Base-by-base conservation (phyloP, 2,113 vertebrate species). In the Epinephelus fuscoguttatus region DNA sequence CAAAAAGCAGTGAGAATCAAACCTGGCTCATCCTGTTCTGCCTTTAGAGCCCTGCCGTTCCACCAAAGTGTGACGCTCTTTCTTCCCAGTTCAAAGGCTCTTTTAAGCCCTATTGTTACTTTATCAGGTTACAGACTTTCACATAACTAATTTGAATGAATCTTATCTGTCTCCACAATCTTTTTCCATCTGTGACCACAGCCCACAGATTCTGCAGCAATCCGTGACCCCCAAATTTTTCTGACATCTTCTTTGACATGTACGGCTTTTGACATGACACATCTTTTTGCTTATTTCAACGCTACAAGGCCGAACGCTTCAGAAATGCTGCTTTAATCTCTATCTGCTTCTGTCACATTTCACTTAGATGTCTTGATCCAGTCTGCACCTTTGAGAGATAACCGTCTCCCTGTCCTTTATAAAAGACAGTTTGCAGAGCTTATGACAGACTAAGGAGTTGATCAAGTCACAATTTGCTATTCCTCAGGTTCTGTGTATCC, bases 311-410 rank as follows among this genome's bases (percentile, higher is more conserved):
- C 13, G 11, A 69, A 84, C 2, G 14, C 70, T 45, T 80, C 45
- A 62, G 30, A 78, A 18, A 67, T 25, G 61, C 3, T 56, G 63
- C 68, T 80, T 72, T 77, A 19, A 57, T 52, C 59, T 45, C 57
- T 40, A 42, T 81, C 50, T 40, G 14, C n/a, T 23, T 62, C 66
- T 45, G 19, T 69, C 67, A 77, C 37, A 56, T n/a, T 70, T 80
- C 50, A 49, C 57, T 74, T 55, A 19, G 53, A 74, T 49, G 67
- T 71, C 47, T 89, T 25, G 23, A 9, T 75, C 23, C 52, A 42
- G 30, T 70, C 21, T n/a, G 17, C 25, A 56, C 19, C 9, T 15
- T 68, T 30, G 50, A 27, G 59, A 68, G 12, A 63, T 18, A 27
- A 30, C 0, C 0, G 21, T 55, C 27, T 67, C 8, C 19, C 42